phyloP scores from a whole-genome alignment of 2,888 invertebrate species.

The Asteroscopus sphinx region DNA sequence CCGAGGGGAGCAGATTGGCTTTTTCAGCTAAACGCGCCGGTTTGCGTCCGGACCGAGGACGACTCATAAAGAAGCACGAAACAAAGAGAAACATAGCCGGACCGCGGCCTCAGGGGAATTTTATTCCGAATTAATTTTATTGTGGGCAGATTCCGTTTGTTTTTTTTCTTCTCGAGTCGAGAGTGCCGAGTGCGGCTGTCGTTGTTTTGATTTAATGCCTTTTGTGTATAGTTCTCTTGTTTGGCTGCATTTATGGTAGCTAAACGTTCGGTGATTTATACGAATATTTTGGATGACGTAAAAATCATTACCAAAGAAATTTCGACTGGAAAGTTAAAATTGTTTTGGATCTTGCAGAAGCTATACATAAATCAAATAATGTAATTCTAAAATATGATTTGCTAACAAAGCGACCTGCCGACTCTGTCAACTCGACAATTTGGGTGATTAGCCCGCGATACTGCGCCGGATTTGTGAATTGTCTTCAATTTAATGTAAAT shows the following conservation, averaged over 20 bases:
- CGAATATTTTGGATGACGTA: not conserved
- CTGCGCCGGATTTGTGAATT: slow-evolving; percentile 42
- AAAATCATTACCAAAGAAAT: too few relatives aligned
- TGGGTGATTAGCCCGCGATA: slow-evolving; percentile 33
- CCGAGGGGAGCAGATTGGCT: slow-evolving; percentile 7
- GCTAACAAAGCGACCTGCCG: slow-evolving; percentile 6
- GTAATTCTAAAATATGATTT: slow-evolving; percentile 43
- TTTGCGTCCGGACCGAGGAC: slow-evolving; percentile 1
- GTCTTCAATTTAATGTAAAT: slow-evolving; percentile 47
- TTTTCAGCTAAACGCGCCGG: slow-evolving; percentile 1
- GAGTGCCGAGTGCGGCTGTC: slow-evolving; percentile 28
- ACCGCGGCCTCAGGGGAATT: slow-evolving; percentile 25
- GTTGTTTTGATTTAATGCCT: slow-evolving; percentile 45
- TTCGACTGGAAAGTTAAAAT: too few relatives aligned
- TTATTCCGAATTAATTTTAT: slow-evolving; percentile 46
- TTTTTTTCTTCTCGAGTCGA: slow-evolving; percentile 12
- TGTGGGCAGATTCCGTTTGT: slow-evolving; percentile 26
- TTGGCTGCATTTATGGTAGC: not conserved
- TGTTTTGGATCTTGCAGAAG: slow-evolving; percentile 1
- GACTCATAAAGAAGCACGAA: slow-evolving; percentile 21
- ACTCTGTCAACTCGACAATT: slow-evolving; percentile 3
- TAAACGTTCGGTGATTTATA: slow-evolving; percentile 4
- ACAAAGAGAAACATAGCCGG: slow-evolving; percentile 32
- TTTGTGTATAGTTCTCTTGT: slow-evolving; percentile 24
- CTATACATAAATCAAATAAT: slow-evolving; percentile 19